Conservation (phyloP, 2,113 vertebrate genomes). For the Psammodynastes pulverulentus region DNA sequence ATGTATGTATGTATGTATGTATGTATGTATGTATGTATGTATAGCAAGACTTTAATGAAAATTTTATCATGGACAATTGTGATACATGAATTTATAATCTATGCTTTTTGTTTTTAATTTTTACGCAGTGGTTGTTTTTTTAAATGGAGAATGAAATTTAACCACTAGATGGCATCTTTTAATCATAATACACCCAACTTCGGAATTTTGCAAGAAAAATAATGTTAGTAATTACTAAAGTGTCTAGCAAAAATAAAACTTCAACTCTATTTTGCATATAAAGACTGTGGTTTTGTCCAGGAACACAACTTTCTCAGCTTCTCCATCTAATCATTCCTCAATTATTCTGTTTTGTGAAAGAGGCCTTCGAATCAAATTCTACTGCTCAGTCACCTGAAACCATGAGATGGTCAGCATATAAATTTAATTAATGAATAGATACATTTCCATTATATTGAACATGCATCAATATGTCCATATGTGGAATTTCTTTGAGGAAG, state of each 20-base stretch:
- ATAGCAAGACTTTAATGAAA: background rate
- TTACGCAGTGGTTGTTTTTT: background rate
- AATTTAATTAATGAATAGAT: background rate
- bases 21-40: too few relatives aligned
- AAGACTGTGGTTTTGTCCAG: background rate
- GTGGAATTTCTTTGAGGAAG: background rate
- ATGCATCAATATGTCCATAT: background rate
- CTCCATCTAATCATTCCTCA: background rate
- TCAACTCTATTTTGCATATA: background rate
- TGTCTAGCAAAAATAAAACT: background rate
- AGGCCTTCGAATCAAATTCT: background rate
- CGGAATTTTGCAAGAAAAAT: background rate
- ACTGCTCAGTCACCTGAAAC: background rate
- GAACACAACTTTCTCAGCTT: background rate
- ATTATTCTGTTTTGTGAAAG: background rate
- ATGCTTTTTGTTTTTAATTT: background rate
- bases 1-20: too few relatives aligned
- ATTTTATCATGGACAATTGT: background rate
- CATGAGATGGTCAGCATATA: background rate
- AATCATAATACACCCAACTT: background rate
- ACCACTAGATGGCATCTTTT: constrained; percentile 44
- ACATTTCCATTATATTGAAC: background rate
- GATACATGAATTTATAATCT: background rate
- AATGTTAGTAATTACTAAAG: background rate
- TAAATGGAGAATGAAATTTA: background rate